These are phyloP conservation scores for Chlamydotis undulata DNA, from an alignment of 2,113 vertebrate species.

Conservation along the genomic window DNA sequence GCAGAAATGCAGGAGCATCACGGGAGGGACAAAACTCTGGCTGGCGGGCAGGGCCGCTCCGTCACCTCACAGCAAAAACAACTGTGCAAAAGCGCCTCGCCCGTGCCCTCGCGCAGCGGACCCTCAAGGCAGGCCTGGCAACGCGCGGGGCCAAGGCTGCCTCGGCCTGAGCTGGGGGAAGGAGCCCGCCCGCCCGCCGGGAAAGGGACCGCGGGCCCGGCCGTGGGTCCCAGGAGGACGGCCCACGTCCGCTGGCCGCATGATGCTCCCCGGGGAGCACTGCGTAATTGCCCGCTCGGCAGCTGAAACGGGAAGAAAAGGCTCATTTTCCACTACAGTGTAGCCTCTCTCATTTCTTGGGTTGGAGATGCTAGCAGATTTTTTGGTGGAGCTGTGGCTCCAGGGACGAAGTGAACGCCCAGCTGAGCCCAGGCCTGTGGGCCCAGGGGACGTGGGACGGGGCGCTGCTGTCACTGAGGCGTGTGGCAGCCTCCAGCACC, in stretches of 20 bases:
- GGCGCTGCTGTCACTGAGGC: neutral
- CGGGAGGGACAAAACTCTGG: neutral
- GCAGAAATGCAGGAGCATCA: neutral
- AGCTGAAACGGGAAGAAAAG: neutral
- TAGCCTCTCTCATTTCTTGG: rapidly evolving
- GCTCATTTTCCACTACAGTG: neutral
- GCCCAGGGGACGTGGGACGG: neutral
- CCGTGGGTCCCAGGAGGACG: neutral
- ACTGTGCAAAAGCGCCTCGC: rapidly evolving
- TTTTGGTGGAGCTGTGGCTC: neutral
- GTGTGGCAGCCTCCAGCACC: neutral
- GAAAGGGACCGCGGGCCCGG: rapidly evolving
- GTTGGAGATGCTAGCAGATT: no score
- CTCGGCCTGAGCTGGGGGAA: neutral
- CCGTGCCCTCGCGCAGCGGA: rapidly evolving
- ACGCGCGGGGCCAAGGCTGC: no score
- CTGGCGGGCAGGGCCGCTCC: neutral
- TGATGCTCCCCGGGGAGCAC: rapidly evolving
- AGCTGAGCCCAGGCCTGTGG: neutral
- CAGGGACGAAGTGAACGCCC: no score
- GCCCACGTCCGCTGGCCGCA: neutral
- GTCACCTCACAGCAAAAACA: rapidly evolving
- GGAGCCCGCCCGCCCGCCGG: rapidly evolving
- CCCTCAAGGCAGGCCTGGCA: rapidly evolving
- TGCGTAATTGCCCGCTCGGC: neutral